Evolutionary conservation across 2,797 vertebrate genomes (phyloP).

Genomic region (Characodon lateralis): DNA sequence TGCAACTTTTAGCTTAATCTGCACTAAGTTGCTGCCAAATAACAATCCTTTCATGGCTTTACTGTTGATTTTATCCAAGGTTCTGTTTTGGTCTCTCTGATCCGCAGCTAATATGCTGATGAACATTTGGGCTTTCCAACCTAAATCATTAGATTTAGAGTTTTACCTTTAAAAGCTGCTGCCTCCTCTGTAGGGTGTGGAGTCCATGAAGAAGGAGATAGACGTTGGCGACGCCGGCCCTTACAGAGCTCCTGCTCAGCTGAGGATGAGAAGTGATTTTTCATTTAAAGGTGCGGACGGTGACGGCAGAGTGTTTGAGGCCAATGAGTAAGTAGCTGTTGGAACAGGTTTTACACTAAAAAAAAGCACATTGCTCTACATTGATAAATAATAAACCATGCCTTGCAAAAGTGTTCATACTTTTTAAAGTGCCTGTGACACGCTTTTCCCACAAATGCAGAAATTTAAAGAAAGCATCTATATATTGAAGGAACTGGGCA

Average conservation of each 20-base stretch:
- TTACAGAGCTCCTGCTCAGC: slow-evolving; percentile 86
- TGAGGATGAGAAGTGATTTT: slow-evolving; percentile 90
- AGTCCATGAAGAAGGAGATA: slow-evolving; percentile 89
- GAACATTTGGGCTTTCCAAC: background rate
- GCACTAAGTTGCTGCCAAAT: background rate
- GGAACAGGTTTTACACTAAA: background rate
- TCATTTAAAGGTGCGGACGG: slow-evolving; percentile 79
- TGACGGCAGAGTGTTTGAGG: slow-evolving; percentile 85
- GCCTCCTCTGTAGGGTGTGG: slow-evolving; percentile 81
- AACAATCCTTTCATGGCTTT: background rate
- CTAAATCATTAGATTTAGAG: background rate
- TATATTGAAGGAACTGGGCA: too few relatives aligned
- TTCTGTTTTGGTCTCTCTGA: background rate
- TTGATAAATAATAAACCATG: background rate
- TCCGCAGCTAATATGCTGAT: background rate
- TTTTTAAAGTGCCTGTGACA: background rate
- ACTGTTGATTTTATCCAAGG: background rate
- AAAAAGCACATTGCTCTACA: background rate
- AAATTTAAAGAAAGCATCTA: too few relatives aligned
- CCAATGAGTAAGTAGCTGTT: slow-evolving; percentile 86
- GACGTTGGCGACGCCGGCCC: slow-evolving; percentile 85
- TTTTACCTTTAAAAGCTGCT: background rate
- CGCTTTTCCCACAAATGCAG: too few relatives aligned
- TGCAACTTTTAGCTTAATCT: background rate
- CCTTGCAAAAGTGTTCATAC: background rate